Percentiles rank a stretch among this genome's conserved stretches.
Conservation (phyloP, 2,113 vertebrate genomes). For the Sorex araneus region DNA sequence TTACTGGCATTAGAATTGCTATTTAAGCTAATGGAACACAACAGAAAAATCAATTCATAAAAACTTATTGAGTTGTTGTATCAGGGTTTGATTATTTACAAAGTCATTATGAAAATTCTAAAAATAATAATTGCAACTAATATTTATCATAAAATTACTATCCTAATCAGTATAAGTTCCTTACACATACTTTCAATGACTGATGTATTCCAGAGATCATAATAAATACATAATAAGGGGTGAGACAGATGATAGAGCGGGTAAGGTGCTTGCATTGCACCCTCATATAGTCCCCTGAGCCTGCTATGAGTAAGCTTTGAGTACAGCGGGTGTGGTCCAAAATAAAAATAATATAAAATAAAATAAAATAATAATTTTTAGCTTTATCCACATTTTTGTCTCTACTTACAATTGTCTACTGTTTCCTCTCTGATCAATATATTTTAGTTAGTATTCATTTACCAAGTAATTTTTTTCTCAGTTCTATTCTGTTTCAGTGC, state of each 20-base stretch:
- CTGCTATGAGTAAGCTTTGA: too few species aligned
- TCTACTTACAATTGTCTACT: constrained; percentile 6
- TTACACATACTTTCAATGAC: constrained; percentile 44
- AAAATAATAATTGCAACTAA: constrained; percentile 37
- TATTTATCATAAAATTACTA: background rate
- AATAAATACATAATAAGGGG: background rate
- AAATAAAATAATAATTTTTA: constrained; percentile 9
- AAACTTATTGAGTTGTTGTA: background rate
- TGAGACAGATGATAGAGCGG: too few species aligned
- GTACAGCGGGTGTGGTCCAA: too few species aligned
- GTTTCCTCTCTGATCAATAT: constrained; percentile 41
- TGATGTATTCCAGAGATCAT: background rate
- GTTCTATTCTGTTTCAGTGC: background rate
- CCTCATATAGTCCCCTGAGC: too few species aligned
- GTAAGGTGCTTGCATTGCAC: background rate
- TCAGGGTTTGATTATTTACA: background rate
- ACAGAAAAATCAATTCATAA: constrained; percentile 38
- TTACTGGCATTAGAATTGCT: constrained; percentile 44
- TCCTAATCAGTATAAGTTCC: background rate
- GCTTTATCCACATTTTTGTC: constrained; percentile 17
- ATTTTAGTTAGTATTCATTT: constrained; percentile 21
- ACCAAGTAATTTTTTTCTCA: constrained; percentile 12
- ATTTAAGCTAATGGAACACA: constrained; percentile 25
- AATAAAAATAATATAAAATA: constrained; percentile 19
- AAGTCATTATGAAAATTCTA: constrained; percentile 55